Conservation (phyloP, 1,140 invertebrate species). For the Marisa cornuarietis region DNA sequence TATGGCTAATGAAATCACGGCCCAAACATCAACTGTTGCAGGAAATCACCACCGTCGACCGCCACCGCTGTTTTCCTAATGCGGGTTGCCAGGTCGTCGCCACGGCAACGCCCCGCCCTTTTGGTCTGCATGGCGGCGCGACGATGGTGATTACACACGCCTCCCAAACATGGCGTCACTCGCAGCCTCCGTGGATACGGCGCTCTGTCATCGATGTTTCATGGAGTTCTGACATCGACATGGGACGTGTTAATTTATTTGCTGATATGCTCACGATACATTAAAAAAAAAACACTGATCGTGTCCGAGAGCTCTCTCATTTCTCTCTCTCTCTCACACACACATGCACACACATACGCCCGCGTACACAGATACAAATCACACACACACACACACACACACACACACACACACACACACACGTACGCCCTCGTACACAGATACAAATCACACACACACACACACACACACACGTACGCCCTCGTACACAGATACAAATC, state of each 20-base stretch:
- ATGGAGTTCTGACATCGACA: background rate
- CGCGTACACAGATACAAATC: constrained; percentile 5
- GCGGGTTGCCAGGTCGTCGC: too few relatives aligned
- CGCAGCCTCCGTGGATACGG: background rate
- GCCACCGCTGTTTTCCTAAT: too few relatives aligned
- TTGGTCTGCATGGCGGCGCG: too few relatives aligned
- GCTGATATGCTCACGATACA: background rate
- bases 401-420: constrained; percentile 11
- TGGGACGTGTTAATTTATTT: background rate
- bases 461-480: constrained; percentile 19
- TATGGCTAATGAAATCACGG: too few relatives aligned
- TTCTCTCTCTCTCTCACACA: background rate
- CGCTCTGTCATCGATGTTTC: background rate
- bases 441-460: constrained; percentile 14
- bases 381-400: constrained; percentile 15
- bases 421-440: too few relatives aligned
- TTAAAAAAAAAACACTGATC: background rate
- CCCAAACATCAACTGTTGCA: too few relatives aligned
- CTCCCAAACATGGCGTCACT: too few relatives aligned
- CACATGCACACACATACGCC: constrained; percentile 7
- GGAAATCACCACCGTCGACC: too few relatives aligned
- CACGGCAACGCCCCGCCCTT: too few relatives aligned
- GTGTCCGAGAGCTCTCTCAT: background rate
- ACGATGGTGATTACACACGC: too few relatives aligned
- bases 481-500: too few relatives aligned